phyloP scores from a whole-genome alignment of 2,888 invertebrate genomes.

The Tachina grossa region DNA sequence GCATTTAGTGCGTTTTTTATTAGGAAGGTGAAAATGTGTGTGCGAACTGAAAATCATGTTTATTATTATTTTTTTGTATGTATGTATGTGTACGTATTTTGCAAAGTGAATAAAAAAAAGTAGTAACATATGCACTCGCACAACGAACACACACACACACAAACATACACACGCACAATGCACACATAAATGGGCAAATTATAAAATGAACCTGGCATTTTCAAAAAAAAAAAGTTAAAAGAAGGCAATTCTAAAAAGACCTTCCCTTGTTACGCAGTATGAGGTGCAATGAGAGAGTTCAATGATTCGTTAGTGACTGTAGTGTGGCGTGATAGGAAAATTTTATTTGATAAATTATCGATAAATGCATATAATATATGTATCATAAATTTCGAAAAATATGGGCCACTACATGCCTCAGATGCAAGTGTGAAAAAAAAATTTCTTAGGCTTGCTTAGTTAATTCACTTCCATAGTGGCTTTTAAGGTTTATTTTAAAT shows the following conservation, averaged over 20 bases:
- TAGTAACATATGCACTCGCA: constrained; percentile 57
- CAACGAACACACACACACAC: constrained; percentile 23
- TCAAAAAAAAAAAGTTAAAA: constrained; percentile 17
- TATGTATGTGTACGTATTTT: neutral
- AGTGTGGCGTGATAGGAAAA: constrained; percentile 49
- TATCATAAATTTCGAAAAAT: constrained; percentile 1
- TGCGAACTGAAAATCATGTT: constrained; percentile 55
- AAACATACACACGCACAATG: neutral
- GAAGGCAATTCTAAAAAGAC: constrained; percentile 8
- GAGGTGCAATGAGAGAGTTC: constrained; percentile 63
- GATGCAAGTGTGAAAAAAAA: neutral
- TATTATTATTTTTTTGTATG: neutral
- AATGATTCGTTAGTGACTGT: constrained; percentile 63
- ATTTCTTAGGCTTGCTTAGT: neutral
- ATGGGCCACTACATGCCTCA: constrained; percentile 3
- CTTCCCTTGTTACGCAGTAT: constrained; percentile 6
- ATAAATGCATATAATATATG: constrained; percentile 55
- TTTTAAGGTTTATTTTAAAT: neutral
- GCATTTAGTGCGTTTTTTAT: constrained; percentile 66
- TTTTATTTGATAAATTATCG: constrained; percentile 68
- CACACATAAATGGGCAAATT: constrained; percentile 53
- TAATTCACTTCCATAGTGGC: neutral
- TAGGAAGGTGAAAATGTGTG: constrained; percentile 39
- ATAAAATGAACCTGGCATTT: constrained; percentile 57
- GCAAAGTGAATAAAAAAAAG: constrained; percentile 25